Conservation (phyloP, 2,113 vertebrate species). For the Eulemur macaco region DNA sequence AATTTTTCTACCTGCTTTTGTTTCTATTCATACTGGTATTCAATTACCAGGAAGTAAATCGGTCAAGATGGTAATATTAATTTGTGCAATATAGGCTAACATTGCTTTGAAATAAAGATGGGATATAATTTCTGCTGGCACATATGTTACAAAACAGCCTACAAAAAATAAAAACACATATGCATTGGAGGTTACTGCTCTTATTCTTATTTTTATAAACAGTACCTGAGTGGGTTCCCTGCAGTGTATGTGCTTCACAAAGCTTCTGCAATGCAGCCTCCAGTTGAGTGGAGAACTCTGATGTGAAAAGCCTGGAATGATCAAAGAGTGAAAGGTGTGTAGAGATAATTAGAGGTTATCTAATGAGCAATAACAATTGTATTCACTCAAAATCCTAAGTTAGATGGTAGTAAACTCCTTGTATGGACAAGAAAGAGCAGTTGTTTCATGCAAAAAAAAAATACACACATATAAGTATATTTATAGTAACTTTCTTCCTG, state of each 20-base stretch:
- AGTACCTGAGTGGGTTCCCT: not conserved
- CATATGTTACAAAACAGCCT: not conserved
- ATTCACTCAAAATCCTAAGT: conserved; percentile 25
- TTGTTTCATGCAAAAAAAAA: not conserved
- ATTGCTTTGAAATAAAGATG: not conserved
- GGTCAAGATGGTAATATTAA: not conserved
- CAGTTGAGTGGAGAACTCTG: not conserved
- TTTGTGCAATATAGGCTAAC: not conserved
- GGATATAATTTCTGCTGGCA: not conserved
- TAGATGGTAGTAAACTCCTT: not conserved
- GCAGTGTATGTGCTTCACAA: not conserved
- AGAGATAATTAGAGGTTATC: not conserved
- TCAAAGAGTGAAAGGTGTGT: conserved; percentile 25
- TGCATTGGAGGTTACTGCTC: not conserved
- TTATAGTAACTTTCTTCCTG: not conserved
- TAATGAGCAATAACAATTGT: not conserved
- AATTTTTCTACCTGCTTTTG: not conserved
- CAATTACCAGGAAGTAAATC: not conserved
- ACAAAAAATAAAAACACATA: not conserved
- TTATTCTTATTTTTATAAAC: conserved; percentile 5
- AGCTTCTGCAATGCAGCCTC: not conserved
- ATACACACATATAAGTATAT: not conserved
- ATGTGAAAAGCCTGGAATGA: conserved; percentile 6
- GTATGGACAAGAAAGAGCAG: not conserved
- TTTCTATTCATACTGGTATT: not conserved